phyloP scores from a whole-genome alignment of 2,888 invertebrate genomes.

The Nomada lathburiana region DNA sequence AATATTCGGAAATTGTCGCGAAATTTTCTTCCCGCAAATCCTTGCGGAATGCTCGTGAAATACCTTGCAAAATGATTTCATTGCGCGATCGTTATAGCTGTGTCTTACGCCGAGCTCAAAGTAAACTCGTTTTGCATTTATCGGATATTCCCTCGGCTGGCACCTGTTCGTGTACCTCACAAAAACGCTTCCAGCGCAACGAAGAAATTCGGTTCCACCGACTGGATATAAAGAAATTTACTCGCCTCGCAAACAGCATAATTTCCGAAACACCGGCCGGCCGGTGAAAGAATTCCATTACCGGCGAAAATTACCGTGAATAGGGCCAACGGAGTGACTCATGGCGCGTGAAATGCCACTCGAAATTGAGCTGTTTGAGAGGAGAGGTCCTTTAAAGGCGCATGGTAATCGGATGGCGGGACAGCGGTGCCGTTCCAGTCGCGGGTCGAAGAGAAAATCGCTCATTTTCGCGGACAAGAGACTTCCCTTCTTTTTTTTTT shows the following conservation, averaged over 20 bases:
- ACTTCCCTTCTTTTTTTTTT: conserved; percentile 1
- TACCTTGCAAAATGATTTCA: too few relatives aligned
- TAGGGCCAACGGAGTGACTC: neutral
- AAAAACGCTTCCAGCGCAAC: neutral
- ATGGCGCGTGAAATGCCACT: neutral
- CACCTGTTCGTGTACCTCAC: neutral
- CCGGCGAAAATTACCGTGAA: neutral
- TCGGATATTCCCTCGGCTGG: too few relatives aligned
- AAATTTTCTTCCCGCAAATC: too few relatives aligned
- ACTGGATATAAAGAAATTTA: neutral
- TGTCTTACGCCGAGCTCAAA: too few relatives aligned
- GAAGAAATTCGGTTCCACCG: neutral
- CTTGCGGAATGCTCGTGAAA: too few relatives aligned
- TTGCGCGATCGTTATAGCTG: too few relatives aligned
- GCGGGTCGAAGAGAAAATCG: conserved; percentile 27
- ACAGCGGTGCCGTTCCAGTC: conserved; percentile 5
- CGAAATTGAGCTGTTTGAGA: conserved; percentile 14
- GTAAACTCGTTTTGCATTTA: too few relatives aligned
- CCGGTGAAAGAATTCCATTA: neutral
- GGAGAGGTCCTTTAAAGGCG: conserved; percentile 14
- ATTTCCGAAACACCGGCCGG: neutral
- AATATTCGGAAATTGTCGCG: too few relatives aligned
- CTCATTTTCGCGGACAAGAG: conserved; percentile 47
- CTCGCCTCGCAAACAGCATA: too few relatives aligned
- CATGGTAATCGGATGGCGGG: conserved; percentile 26